A percentile compares a stretch with the other conserved stretches of the same genome.
These are phyloP conservation scores for Oopsacas minuta DNA, from an alignment of 37 sponge, comb jelly and placozoan species.

Conservation along the genomic window DNA sequence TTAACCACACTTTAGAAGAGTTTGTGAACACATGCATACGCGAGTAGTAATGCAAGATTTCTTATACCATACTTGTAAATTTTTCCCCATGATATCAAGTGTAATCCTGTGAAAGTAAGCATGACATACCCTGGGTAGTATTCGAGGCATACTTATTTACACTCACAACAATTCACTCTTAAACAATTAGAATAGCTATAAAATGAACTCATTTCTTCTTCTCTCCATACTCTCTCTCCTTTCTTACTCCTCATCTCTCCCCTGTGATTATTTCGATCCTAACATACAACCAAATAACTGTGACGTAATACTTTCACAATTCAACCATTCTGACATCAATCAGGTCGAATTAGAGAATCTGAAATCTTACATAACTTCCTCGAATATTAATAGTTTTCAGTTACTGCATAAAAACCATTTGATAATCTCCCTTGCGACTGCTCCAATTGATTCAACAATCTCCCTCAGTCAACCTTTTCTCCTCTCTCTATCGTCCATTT, in stretches of 20 bases:
- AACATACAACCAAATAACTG: neutral
- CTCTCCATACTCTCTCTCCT: neutral
- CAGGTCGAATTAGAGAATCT: neutral
- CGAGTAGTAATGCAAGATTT: too few species aligned
- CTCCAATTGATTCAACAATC: neutral
- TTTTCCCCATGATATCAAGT: too few species aligned
- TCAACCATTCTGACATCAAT: neutral
- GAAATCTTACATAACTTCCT: neutral
- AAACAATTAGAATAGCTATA: neutral
- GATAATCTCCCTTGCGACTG: neutral
- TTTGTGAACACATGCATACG: too few species aligned
- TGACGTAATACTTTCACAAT: neutral
- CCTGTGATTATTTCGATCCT: neutral
- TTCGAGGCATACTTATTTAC: too few species aligned
- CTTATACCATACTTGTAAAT: too few species aligned
- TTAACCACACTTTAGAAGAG: too few species aligned
- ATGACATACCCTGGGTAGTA: too few species aligned
- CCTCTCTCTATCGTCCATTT: neutral
- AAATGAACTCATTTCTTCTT: neutral
- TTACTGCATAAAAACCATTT: neutral
- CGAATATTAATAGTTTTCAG: neutral
- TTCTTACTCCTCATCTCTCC: neutral
- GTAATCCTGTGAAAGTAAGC: too few species aligned
- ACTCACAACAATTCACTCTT: neutral
- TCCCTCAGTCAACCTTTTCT: neutral